Evolutionary conservation across 2,113 vertebrate genomes (phyloP).

Genomic region (Oxygymnocypris stewartii): DNA sequence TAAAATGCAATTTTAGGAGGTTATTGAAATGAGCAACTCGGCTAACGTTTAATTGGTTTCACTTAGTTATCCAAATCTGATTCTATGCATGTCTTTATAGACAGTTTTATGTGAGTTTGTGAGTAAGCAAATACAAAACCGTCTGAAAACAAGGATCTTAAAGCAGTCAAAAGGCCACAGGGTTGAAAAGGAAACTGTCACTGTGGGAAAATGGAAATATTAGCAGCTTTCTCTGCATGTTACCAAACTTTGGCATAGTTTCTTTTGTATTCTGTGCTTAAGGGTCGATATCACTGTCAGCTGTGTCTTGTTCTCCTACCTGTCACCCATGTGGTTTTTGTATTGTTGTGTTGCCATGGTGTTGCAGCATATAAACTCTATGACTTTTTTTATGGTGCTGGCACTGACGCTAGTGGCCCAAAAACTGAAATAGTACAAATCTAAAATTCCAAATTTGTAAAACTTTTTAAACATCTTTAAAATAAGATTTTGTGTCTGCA

Average conservation of each 20-base stretch:
- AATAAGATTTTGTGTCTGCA: background rate
- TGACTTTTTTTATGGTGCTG: background rate
- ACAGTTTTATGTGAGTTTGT: slow-evolving; percentile 51
- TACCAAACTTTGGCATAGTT: background rate
- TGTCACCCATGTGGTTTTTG: slow-evolving; percentile 26
- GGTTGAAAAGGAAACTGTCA: background rate
- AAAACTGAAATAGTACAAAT: background rate
- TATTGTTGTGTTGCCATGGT: slow-evolving; percentile 24
- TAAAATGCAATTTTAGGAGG: slow-evolving; percentile 65
- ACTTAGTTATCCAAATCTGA: slow-evolving; percentile 57
- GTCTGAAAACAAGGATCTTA: background rate
- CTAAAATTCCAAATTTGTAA: background rate
- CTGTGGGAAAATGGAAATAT: slow-evolving; percentile 18
- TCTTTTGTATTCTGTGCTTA: slow-evolving; percentile 24
- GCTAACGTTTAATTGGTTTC: slow-evolving; percentile 63
- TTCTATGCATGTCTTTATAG: slow-evolving; percentile 52
- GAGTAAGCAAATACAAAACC: background rate
- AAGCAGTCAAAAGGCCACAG: background rate
- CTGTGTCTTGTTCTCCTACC: background rate
- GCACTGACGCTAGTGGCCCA: background rate
- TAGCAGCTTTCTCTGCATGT: slow-evolving; percentile 9
- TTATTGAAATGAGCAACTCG: slow-evolving; percentile 56
- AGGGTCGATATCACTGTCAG: slow-evolving; percentile 24
- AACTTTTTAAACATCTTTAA: no score
- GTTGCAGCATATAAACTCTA: background rate